Evolutionary conservation across 2,888 invertebrate species (phyloP).

Genomic region (Synergus umbraculus): DNA sequence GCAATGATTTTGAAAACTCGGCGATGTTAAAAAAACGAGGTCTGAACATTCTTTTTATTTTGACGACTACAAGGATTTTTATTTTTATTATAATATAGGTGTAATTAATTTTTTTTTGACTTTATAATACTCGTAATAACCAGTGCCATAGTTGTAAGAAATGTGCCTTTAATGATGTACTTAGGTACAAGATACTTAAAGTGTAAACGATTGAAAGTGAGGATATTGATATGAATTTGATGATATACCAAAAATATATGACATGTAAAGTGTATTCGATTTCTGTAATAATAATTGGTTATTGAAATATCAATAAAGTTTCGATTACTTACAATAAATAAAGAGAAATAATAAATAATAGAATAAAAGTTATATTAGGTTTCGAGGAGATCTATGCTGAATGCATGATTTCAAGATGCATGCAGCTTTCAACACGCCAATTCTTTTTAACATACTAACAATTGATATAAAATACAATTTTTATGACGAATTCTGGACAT

Average conservation of each 20-base stretch:
- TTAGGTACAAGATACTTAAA: neutral
- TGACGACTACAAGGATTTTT: neutral
- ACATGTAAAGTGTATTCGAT: neutral
- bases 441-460: neutral
- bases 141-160: constrained; percentile 24
- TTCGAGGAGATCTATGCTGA: neutral
- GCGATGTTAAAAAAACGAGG: neutral
- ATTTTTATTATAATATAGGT: neutral
- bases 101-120: neutral
- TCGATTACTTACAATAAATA: neutral
- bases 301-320: neutral
- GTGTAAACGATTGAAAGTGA: neutral
- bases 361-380: neutral
- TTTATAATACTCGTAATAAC: constrained; percentile 12
- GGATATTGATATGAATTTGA: neutral
- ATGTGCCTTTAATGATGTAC: constrained; percentile 16
- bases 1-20: neutral
- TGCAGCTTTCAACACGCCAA: constrained; percentile 47
- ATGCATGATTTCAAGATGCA: constrained; percentile 35
- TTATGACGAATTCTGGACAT: too few relatives aligned
- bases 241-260: neutral
- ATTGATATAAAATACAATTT: neutral
- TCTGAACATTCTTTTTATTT: neutral
- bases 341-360: neutral
- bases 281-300: neutral